Base-by-base conservation (phyloP, 2,888 invertebrate species). In the Choreutis nemorana region DNA sequence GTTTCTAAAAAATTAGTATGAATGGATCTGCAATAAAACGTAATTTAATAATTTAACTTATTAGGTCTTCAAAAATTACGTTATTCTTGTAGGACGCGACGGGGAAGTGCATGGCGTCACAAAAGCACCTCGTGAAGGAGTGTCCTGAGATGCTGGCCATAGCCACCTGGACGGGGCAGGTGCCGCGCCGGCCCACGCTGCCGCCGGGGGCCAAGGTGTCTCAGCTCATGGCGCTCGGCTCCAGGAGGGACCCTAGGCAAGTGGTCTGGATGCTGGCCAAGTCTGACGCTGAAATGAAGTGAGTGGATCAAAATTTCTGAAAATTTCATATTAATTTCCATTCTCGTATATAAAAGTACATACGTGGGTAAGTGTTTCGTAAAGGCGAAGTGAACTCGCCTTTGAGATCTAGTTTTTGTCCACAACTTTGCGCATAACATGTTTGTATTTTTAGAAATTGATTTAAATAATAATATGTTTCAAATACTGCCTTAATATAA, bases 261-360 rank as follows among this genome's bases (percentile, higher is more conserved):
- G 89, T 91, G 5, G 86, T 89, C 38, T 92, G 90, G 91, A 87
- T 91, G 79, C 81, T 91, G 36, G 89, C 89, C 14, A 86, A 87
- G 57, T 87, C 87, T 9, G 86, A 89, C 41, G 80, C 85, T 11
- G 91, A 91, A 68, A 86, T 91, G 57, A 87, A 85, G 91, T 91
- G 61, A 84, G 84, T 52, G 18, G 2, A 14, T 9, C 23, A 29
- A n/a, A n/a, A n/a, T n/a, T n/a, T n/a, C n/a, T n/a, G n/a, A n/a
- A n/a, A n/a, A n/a, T n/a, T n/a, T n/a, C n/a, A n/a, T n/a, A n/a
- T n/a, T n/a, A n/a, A n/a, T n/a, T n/a, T n/a, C n/a, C n/a, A n/a
- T n/a, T n/a, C n/a, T n/a, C n/a, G n/a, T n/a, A n/a, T n/a, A n/a
- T n/a, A n/a, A n/a, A n/a, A n/a, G n/a, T n/a, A n/a, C n/a, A n/a